Evolutionary conservation across 92 coral and sea anemone genomes (phyloP), one percentile per base, ranked within the genome.

Genomic region (Metridium senile): DNA sequence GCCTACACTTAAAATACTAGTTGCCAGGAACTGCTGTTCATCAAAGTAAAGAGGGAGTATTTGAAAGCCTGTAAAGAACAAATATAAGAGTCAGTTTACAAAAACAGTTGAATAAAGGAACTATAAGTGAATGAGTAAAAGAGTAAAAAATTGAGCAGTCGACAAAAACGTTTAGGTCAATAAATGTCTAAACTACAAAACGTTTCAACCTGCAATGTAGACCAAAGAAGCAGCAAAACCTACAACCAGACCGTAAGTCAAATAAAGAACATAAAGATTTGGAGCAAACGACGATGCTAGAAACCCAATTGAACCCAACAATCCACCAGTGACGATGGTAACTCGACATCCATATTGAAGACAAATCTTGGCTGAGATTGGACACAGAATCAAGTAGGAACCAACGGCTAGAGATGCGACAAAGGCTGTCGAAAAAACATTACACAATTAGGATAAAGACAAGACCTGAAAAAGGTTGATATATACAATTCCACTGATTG

Each of bases 61-160:
- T 47, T 73, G 26, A 27, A 64, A 74, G 25, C 75, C 81, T 39
- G 49, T 4, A 6, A 39, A 39, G 13, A 39, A 39, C 6, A 39
- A 6, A 39, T 4, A 13, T 39, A 39, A 39, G 13, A 39, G 49
- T 66, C 71, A 33, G n/a, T n/a, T n/a, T n/a, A n/a, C 56, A 85
- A 56, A 25, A 89, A 23, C 17, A 45, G 65, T 32, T 85, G 87
- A 0, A 77, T 76, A 21, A 85, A 33, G 0, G 89, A 87, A 72
- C 87, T 81, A 82, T n/a, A n/a, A n/a, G n/a, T n/a, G n/a, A n/a
- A 89, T 81, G 9, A 89, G 11, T 51, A 89, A 74, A 33, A 85
- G 59, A 0, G 89, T 89, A 1, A 83, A n/a, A n/a, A n/a, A n/a
- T n/a, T n/a, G n/a, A n/a, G n/a, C n/a, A n/a, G n/a, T n/a, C n/a